Evolutionary conservation across 2,888 invertebrate species (phyloP).

Genomic region (Ormia ochracea): DNA sequence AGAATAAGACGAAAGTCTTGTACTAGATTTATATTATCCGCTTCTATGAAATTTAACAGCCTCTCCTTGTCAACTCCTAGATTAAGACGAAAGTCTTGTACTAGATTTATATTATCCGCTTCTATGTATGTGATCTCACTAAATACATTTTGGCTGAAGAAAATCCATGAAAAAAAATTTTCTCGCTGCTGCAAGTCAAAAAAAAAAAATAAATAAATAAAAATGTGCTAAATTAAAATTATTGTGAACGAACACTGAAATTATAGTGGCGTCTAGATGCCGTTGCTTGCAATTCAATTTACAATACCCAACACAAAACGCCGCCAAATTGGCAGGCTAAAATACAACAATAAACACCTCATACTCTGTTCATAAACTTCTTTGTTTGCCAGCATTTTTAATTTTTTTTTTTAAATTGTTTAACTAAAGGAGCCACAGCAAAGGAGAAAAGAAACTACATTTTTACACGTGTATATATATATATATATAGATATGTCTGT

Average conservation of each 20-base stretch:
- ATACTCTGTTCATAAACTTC: neutral
- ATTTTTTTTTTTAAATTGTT: neutral
- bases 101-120: too few species aligned
- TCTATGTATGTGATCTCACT: too few species aligned
- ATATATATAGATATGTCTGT: too few species aligned
- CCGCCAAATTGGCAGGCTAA: slow-evolving; percentile 14
- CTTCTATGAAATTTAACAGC: too few species aligned
- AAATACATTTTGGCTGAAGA: too few species aligned
- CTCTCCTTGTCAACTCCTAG: too few species aligned
- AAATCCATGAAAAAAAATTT: too few species aligned
- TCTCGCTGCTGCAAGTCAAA: neutral
- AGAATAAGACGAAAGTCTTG: too few species aligned
- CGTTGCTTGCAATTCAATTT: slow-evolving; percentile 20
- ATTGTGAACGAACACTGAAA: slow-evolving; percentile 13
- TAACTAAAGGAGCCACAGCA: slow-evolving; percentile 1
- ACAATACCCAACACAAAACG: slow-evolving; percentile 12
- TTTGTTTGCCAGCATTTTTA: slow-evolving; percentile 39
- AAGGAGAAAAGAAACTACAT: neutral
- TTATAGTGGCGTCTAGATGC: slow-evolving; percentile 50
- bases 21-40: too few species aligned
- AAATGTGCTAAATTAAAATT: neutral
- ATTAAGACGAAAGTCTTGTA: too few species aligned
- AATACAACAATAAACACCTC: slow-evolving; percentile 42
- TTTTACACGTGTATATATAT: neutral
- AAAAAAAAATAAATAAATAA: neutral